These are phyloP conservation scores for Anastatus disparis DNA, from an alignment of 1,140 invertebrate species.

Conservation along the genomic window DNA sequence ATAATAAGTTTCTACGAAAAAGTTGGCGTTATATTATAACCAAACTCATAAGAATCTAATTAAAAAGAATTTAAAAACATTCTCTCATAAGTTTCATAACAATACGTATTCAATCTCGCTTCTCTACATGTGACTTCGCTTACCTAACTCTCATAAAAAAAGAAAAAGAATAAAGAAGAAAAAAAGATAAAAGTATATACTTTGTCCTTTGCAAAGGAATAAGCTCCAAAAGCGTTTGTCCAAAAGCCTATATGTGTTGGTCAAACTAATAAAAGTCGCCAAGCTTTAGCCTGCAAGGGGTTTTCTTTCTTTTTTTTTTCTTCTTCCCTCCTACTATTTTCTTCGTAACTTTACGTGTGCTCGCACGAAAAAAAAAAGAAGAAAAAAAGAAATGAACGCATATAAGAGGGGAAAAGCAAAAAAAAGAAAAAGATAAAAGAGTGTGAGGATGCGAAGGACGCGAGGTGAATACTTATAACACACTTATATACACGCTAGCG, in stretches of 20 bases:
- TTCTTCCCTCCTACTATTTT: neutral
- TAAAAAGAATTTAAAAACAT: too few species aligned
- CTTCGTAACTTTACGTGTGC: neutral
- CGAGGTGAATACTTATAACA: neutral
- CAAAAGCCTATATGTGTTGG: constrained; percentile 14
- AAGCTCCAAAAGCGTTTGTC: neutral
- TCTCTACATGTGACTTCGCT: too few species aligned
- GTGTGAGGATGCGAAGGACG: too few species aligned
- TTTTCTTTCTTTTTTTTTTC: neutral
- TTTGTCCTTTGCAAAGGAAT: neutral
- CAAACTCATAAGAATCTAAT: too few species aligned
- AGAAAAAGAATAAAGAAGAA: neutral
- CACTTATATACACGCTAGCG: neutral
- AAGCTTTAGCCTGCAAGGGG: neutral
- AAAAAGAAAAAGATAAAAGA: too few species aligned
- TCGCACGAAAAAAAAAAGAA: neutral
- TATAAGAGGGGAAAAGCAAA: too few species aligned
- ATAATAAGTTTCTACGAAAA: too few species aligned
- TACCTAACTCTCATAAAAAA: too few species aligned
- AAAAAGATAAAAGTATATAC: neutral
- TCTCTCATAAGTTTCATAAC: too few species aligned
- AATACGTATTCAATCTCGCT: too few species aligned
- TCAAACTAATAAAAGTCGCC: constrained; percentile 34
- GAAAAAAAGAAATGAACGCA: too few species aligned
- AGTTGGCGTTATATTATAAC: too few species aligned